Base-by-base conservation (phyloP, 2,113 vertebrate genomes). In the Lontra canadensis region DNA sequence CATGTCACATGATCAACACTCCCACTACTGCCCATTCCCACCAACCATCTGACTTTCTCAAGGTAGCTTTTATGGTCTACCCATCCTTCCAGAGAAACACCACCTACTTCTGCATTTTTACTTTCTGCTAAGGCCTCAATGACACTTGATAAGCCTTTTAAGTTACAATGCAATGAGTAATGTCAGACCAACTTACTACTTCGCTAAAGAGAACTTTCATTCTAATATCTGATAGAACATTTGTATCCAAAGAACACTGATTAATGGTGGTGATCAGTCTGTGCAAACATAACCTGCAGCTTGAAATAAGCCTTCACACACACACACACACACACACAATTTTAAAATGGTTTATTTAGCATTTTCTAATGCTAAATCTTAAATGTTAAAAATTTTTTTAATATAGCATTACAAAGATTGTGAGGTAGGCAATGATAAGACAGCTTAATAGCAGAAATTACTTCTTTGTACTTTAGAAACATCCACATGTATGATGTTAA, bases 341-440 rank as follows among this genome's bases (percentile, higher is more conserved):
- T 82, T 39, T 88, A 96, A 96, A 84, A 61, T 65, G 7, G 80
- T 82, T 88, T 42, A 94, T 57, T 94, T 92, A 80, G 34, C 7
- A 55, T 55, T 55, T 55, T 55, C 52, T 55, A 55, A 55, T 55
- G 52, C 17, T 55, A 55, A 55, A 55, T 55, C 15, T 17, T 55
- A 52, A 52, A 52, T 52, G 52, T 52, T 52, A 55, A 83, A 95
- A 95, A 47, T 23, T 69, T 79, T 79, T 65, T 65, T 6, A 7
- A 80, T 74, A 39, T 1, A 82, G 10, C 31, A 76, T 74, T 69
- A 55, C 79, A 84, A 94, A 57, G 29, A 21, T 20, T 81, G 1
- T 94, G 26, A 3, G 6, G 15, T 36, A 93, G 20, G 52, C 4
- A 71, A 34, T 39, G 31, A 49, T 42, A 79, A 65, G 18, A 89